Conservation (phyloP, 92 coral and sea anemone species). For the Zoanthus sansibaricus region DNA sequence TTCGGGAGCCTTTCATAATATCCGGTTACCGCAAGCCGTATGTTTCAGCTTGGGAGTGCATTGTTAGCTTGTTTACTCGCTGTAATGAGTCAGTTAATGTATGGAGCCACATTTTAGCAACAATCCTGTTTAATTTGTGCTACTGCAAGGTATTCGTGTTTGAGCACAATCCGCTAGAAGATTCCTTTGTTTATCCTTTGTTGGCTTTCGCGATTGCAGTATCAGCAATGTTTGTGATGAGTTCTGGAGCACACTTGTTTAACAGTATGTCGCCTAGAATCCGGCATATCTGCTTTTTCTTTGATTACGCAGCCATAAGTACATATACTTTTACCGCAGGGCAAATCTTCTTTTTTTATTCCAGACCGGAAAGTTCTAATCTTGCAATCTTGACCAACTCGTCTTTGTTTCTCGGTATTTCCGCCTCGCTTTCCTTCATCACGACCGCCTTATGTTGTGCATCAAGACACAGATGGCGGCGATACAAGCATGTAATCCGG, state of each 20-base stretch:
- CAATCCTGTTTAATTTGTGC: constrained; percentile 69
- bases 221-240: constrained; percentile 78
- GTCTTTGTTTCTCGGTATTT: constrained; percentile 60
- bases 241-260: constrained; percentile 88
- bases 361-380: constrained; percentile 78
- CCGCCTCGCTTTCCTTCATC: constrained; percentile 70
- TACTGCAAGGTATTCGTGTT: constrained; percentile 67
- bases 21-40: constrained; percentile 90
- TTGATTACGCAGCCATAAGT: constrained; percentile 94
- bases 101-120: constrained; percentile 91
- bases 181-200: constrained; percentile 79
- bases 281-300: constrained; percentile 89
- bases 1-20: constrained; percentile 82
- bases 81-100: constrained; percentile 90
- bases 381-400: constrained; percentile 61
- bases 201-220: constrained; percentile 88
- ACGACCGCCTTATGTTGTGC: constrained; percentile 90
- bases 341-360: constrained; percentile 88
- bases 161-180: constrained; percentile 58
- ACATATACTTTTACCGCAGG: constrained; percentile 90
- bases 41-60: constrained; percentile 71
- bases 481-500: constrained; percentile 79
- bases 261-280: constrained; percentile 86
- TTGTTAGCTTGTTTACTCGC: constrained; percentile 73
- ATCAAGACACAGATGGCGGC: constrained; percentile 91